Percentiles rank a stretch among this genome's conserved stretches.
Evolutionary conservation across 2,797 vertebrate species (phyloP).

Genomic region (Rhynchonycteris naso): DNA sequence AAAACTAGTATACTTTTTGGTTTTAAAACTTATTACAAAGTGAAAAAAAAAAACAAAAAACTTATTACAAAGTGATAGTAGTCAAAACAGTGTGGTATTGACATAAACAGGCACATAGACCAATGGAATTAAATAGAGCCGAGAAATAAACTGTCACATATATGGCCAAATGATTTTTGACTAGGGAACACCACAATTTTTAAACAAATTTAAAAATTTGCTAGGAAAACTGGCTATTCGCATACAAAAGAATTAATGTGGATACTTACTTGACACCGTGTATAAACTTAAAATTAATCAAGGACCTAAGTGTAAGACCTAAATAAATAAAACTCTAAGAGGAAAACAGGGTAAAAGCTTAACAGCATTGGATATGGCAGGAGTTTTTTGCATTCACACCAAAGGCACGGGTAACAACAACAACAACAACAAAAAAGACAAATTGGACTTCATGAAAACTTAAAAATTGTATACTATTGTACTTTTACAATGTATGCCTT

Average conservation of each 20-base stretch:
- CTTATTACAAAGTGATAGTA: not conserved
- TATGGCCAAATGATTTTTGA: not conserved
- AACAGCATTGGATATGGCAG: not conserved
- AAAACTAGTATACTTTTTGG: not conserved
- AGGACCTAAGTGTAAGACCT: not conserved
- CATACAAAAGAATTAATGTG: not conserved
- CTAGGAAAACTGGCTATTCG: not conserved
- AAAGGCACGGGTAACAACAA: not conserved
- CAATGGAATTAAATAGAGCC: not conserved
- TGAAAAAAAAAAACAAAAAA: no score
- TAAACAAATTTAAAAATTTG: not conserved
- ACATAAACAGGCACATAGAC: not conserved
- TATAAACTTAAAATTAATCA: not conserved
- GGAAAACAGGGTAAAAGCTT: not conserved
- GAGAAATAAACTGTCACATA: not conserved
- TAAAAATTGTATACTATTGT: not conserved
- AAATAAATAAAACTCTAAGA: not conserved
- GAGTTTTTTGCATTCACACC: not conserved
- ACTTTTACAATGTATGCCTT: not conserved
- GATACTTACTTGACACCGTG: not conserved
- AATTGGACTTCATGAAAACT: not conserved
- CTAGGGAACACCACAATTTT: not conserved
- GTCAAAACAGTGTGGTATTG: not conserved
- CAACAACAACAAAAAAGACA: not conserved
- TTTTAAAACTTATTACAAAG: not conserved